Evolutionary conservation across 2,797 vertebrate species (phyloP).

Genomic region (Discoglossus pictus): DNA sequence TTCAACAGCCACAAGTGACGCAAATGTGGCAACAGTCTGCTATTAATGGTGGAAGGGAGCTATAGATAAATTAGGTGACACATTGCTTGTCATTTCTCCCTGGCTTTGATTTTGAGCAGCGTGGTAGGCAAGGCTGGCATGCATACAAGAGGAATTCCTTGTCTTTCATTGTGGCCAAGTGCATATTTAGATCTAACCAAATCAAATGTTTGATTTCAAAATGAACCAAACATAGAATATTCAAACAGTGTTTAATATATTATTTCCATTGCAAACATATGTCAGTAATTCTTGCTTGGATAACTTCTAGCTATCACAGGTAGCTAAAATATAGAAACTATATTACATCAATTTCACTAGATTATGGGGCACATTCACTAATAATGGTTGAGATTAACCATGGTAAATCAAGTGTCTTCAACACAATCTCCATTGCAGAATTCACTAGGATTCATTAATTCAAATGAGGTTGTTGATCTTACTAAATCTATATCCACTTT

Average conservation of each 20-base stretch:
- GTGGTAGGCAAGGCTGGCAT: conserved; percentile 40
- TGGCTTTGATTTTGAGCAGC: conserved; percentile 41
- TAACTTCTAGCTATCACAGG: no score
- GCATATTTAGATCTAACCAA: conserved; percentile 36
- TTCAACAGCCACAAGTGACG: conserved; percentile 49
- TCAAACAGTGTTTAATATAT: background rate
- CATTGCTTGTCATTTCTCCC: conserved; percentile 35
- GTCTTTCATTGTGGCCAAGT: conserved; percentile 29
- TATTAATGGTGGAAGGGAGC: conserved; percentile 43
- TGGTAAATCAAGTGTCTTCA: no score
- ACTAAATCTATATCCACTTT: no score
- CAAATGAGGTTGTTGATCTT: no score
- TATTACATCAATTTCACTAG: no score
- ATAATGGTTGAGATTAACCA: no score
- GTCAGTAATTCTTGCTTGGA: background rate
- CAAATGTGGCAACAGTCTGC: conserved; percentile 45
- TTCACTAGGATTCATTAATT: no score
- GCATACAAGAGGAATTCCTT: conserved; percentile 41
- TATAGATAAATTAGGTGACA: conserved; percentile 51
- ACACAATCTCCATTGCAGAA: no score
- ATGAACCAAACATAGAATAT: conserved; percentile 11
- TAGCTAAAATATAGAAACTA: no score
- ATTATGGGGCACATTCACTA: no score
- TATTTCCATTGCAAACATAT: background rate
- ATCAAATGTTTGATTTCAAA: conserved; percentile 31